These are phyloP conservation scores for Scaptomyza pallida DNA, from an alignment of 1,140 invertebrate genomes.

Conservation along the genomic window DNA sequence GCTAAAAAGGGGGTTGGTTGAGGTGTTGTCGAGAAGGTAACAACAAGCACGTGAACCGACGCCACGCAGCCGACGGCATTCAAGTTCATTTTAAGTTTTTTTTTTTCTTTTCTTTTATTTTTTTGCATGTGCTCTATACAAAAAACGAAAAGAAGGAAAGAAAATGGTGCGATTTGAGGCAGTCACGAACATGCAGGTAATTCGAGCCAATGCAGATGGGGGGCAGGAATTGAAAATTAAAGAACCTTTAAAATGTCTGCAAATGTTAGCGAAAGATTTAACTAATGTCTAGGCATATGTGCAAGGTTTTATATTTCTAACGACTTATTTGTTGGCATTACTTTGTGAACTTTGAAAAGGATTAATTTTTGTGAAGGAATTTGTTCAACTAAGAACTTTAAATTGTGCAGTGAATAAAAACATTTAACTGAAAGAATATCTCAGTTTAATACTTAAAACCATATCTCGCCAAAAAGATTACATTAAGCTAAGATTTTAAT, in stretches of 20 bases:
- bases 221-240: neutral
- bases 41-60: constrained; percentile 21
- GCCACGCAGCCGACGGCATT: constrained; percentile 23
- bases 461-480: too few relatives aligned
- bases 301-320: neutral
- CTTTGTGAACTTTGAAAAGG: neutral
- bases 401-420: too few relatives aligned
- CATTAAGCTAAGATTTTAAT: too few relatives aligned
- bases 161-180: constrained; percentile 4
- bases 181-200: constrained; percentile 38
- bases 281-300: constrained; percentile 4
- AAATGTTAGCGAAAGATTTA: constrained; percentile 2
- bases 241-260: constrained; percentile 7
- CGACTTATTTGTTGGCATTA: neutral
- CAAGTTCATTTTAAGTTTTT: constrained; percentile 76
- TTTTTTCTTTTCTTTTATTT: too few relatives aligned
- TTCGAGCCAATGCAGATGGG: constrained; percentile 12
- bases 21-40: neutral
- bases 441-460: too few relatives aligned
- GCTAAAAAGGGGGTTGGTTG: neutral
- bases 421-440: too few relatives aligned
- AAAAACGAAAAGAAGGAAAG: constrained; percentile 3
- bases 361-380: too few relatives aligned
- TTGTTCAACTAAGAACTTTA: too few relatives aligned
- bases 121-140: constrained; percentile 40